A percentile compares a stretch with the other conserved stretches of the same genome.
phyloP scores from a whole-genome alignment of 2,888 invertebrate species.

The Papilio demoleus region DNA sequence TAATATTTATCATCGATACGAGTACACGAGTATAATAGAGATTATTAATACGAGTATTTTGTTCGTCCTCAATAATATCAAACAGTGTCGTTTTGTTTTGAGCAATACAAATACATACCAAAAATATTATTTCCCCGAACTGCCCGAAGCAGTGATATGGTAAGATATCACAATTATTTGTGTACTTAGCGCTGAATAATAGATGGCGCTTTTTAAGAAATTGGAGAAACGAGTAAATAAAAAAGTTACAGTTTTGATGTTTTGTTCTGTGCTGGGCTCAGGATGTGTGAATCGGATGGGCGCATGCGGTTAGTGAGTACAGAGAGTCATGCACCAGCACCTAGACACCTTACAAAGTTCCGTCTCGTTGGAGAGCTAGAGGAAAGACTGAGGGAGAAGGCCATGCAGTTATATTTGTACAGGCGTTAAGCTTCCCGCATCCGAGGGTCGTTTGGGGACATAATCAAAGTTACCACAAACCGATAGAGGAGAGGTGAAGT shows the following conservation, averaged over 20 bases:
- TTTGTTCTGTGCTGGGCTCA: conserved; percentile 54
- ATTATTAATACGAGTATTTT: conserved; percentile 59
- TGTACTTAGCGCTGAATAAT: conserved; percentile 47
- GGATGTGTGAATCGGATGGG: conserved; percentile 65
- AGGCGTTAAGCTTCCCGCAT: conserved; percentile 58
- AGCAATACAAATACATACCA: conserved; percentile 79
- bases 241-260: neutral
- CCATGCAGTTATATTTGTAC: conserved; percentile 61
- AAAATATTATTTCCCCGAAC: conserved; percentile 66
- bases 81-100: conserved; percentile 67
- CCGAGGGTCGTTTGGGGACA: conserved; percentile 20
- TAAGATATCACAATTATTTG: conserved; percentile 67
- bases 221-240: neutral
- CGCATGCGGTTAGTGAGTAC: conserved; percentile 64
- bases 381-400: conserved; percentile 57
- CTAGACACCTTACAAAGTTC: conserved; percentile 42
- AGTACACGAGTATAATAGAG: conserved; percentile 49
- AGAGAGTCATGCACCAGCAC: conserved; percentile 65
- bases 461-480: conserved; percentile 56
- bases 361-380: conserved; percentile 50
- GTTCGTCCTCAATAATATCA: conserved; percentile 60
- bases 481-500: conserved; percentile 57
- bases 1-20: conserved; percentile 49
- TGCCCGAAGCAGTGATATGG: conserved; percentile 77
- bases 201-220: conserved; percentile 20